Base-by-base conservation (phyloP, 2,797 vertebrate species). In the Centroberyx gerrardi region DNA sequence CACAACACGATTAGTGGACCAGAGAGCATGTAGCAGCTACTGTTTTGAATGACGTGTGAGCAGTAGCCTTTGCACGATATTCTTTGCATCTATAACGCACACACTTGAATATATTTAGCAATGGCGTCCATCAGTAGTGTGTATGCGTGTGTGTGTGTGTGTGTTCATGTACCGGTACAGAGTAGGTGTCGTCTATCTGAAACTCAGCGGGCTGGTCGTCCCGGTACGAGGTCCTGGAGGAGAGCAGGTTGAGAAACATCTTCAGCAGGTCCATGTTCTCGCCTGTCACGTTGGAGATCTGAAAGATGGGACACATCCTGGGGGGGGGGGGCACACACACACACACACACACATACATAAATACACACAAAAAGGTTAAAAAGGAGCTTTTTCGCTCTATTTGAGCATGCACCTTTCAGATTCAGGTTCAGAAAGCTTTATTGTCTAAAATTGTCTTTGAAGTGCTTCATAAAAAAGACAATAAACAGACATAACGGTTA, bases 131-230 rank as follows among this genome's bases (percentile, higher is more conserved):
- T 22, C 1, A 22, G 22, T 22, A 22, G 22, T 22, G 22, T 22
- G 22, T 22, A 22, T 22, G 22, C 22, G 22, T 22, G 31, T 36
- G 22, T 36, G 62, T 8, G 38, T 8, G 68, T 71, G 18, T 22
- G 66, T 31, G 42, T 13, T 8, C 42, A 3, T 22, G 52, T 87
- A 99, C 98, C 62, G 98, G 98, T 38, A 99, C 98, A 31, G 98
- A 99, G 87, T 99, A 99, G 51, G 98, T 99, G 85, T 99, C 98
- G 0, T 99, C 98, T 81, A 99, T 99, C 94, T 99, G 98, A 79
- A 99, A 99, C 94, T 99, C 98, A 0, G 98, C 98, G 0, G 97
- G 98, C 68, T 99, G 97, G 48, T 99, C 98, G 67, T 99, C 97
- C 52, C 96, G 95, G 91, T 97, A 99, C 78, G 97, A 97, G 44